Evolutionary conservation across 2,797 vertebrate species (phyloP).

Genomic region (Bufotes viridis): DNA sequence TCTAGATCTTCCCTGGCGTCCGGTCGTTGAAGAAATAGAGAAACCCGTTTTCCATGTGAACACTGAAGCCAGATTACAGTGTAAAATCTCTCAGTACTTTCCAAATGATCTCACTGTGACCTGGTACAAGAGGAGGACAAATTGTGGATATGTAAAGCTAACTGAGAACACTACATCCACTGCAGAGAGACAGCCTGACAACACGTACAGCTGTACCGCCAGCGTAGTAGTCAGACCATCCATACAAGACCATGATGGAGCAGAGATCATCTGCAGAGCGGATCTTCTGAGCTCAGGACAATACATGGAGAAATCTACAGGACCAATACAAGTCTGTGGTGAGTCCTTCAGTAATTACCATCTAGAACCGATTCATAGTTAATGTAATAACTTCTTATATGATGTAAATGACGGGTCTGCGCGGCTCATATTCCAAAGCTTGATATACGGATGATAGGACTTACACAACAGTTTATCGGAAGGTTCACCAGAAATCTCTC

Average conservation of each 20-base stretch:
- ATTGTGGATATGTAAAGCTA: neutral
- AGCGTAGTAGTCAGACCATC: neutral
- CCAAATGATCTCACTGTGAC: constrained; percentile 24
- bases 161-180: neutral
- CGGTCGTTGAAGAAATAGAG: constrained; percentile 26
- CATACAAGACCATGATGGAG: neutral
- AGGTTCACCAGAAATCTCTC: no score
- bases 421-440: no score
- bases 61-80: neutral
- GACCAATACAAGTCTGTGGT: constrained; percentile 6
- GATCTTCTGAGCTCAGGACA: neutral
- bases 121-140: constrained; percentile 22
- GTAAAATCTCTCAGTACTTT: constrained; percentile 13
- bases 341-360: neutral
- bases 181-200: neutral
- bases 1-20: constrained; percentile 47
- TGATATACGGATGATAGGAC: no score
- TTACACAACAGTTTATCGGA: no score
- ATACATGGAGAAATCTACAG: neutral
- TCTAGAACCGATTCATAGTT: no score
- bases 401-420: no score
- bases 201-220: constrained; percentile 15
- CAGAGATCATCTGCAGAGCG: constrained; percentile 28
- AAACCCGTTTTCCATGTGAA: neutral
- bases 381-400: no score